A percentile compares a stretch with the other conserved stretches of the same genome.
phyloP scores from a whole-genome alignment of 2,113 vertebrate species.

The Nycticebus coucang region DNA sequence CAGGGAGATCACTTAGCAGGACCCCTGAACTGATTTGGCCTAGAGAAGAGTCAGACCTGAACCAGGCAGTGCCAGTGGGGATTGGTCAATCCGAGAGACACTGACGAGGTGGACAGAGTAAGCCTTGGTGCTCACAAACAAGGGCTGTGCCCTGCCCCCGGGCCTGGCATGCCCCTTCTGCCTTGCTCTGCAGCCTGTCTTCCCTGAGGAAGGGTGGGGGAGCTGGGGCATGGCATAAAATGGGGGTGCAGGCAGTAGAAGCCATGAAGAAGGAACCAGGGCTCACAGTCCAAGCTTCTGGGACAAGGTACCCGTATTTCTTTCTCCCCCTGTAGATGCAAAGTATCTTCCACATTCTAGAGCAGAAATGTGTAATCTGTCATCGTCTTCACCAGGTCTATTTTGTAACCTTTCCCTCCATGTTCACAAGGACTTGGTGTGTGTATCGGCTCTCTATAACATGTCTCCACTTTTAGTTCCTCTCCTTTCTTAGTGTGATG shows the following conservation, averaged over 20 bases:
- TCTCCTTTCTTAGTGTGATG: neutral
- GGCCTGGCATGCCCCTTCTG: neutral
- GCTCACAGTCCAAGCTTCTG: neutral
- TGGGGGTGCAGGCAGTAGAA: neutral
- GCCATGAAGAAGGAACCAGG: neutral
- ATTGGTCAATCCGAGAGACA: neutral
- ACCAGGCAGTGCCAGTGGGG: neutral
- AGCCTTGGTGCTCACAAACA: neutral
- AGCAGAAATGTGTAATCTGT: neutral
- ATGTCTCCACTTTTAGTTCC: neutral
- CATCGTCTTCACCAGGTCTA: neutral
- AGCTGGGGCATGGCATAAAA: neutral
- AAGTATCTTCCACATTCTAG: neutral
- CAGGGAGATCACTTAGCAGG: neutral
- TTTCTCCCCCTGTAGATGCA: neutral
- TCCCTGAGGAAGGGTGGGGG: too few species aligned
- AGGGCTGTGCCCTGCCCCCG: neutral
- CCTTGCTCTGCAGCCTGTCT: neutral
- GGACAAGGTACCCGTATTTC: neutral
- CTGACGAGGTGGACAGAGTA: neutral
- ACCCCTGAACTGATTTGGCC: neutral
- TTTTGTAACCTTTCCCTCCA: neutral
- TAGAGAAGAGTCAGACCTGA: neutral
- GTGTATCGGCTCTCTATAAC: neutral
- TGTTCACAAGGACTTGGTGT: neutral